Conservation (phyloP, 1,140 invertebrate genomes). For the Orchestia grillus region DNA sequence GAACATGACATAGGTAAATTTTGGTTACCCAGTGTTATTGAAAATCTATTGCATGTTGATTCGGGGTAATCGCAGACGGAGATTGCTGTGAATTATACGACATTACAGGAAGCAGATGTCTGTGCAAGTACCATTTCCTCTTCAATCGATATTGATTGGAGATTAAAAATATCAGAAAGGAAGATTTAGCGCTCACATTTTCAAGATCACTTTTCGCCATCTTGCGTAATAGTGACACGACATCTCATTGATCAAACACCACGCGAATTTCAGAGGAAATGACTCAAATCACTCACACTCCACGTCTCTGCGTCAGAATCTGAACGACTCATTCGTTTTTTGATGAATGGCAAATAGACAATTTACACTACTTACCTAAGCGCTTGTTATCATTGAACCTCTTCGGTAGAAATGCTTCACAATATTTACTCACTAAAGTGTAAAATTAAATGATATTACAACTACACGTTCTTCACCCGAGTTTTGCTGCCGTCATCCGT, state of each 20-base stretch:
- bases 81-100: too few species aligned
- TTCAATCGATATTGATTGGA: background rate
- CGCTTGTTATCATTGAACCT: background rate
- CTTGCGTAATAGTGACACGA: background rate
- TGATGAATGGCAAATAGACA: background rate
- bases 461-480: too few species aligned
- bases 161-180: background rate
- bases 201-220: background rate
- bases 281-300: background rate
- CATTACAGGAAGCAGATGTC: too few species aligned
- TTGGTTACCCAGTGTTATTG: too few species aligned
- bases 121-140: background rate
- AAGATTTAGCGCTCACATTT: background rate
- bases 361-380: background rate
- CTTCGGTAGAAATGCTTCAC: background rate
- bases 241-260: background rate
- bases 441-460: too few species aligned
- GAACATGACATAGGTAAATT: too few species aligned
- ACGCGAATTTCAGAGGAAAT: background rate
- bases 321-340: background rate
- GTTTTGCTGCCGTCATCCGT: too few species aligned
- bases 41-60: too few species aligned
- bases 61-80: too few species aligned
- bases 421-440: background rate
- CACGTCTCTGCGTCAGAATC: background rate